phyloP scores from a whole-genome alignment of 2,888 invertebrate genomes.

The Lithophane socia region DNA sequence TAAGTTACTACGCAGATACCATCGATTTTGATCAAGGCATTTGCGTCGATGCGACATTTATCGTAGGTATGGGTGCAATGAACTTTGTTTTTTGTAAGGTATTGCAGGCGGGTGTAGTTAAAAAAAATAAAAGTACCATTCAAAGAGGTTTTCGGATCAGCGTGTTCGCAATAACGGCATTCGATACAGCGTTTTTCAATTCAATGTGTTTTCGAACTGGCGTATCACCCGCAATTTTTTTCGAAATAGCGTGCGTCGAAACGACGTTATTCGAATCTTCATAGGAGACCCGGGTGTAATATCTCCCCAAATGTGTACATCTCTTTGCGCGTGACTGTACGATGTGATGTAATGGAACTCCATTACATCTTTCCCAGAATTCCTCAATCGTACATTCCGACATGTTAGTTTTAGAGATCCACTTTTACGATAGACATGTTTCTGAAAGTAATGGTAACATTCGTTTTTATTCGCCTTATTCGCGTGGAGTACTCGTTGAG shows the following conservation, averaged over 20 bases:
- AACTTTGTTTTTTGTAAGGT: too few species aligned
- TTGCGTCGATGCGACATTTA: background rate
- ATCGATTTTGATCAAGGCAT: background rate
- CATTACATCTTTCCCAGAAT: constrained; percentile 36
- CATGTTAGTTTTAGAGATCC: constrained; percentile 33
- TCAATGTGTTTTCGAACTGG: too few species aligned
- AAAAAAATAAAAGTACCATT: too few species aligned
- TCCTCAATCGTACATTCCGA: constrained; percentile 41
- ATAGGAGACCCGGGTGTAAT: too few species aligned
- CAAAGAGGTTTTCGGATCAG: too few species aligned
- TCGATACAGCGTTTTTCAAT: too few species aligned
- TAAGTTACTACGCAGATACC: background rate
- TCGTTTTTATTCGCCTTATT: constrained; percentile 32
- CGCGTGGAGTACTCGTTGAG: constrained; percentile 1
- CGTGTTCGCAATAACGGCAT: too few species aligned
- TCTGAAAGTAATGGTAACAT: constrained; percentile 26
- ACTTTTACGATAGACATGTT: constrained; percentile 44
- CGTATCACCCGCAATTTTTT: too few species aligned
- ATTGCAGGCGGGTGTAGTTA: too few species aligned
- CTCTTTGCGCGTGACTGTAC: constrained; percentile 17
- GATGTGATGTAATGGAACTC: constrained; percentile 16
- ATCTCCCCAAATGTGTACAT: background rate
- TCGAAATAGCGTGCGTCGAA: background rate
- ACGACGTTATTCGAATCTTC: background rate
- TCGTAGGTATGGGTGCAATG: too few species aligned